These are phyloP conservation scores for Eira barbara DNA, from an alignment of 2,113 vertebrate species.

Conservation along the genomic window DNA sequence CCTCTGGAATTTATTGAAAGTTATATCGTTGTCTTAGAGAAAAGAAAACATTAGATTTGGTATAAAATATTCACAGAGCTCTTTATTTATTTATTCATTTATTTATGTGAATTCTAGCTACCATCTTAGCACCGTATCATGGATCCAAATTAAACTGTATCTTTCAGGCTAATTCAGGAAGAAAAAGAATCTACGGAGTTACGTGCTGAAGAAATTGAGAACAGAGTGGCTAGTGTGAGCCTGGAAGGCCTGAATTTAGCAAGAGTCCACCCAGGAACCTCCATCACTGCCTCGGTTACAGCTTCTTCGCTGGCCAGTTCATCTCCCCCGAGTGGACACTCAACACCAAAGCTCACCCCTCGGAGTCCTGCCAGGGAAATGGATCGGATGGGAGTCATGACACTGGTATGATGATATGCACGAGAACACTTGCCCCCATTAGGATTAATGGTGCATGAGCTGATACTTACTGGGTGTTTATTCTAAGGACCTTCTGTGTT, in stretches of 20 bases:
- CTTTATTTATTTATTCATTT: neutral
- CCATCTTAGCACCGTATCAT: neutral
- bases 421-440: neutral
- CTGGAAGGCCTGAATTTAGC: conserved; percentile 97
- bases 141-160: neutral
- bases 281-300: conserved; percentile 96
- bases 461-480: neutral
- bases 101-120: neutral
- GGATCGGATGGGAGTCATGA: conserved; percentile 99
- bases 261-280: conserved; percentile 92
- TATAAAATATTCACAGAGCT: neutral
- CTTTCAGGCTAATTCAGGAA: conserved; percentile 94
- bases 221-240: conserved; percentile 97
- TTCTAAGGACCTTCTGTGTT: neutral
- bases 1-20: neutral
- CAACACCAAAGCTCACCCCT: conserved; percentile 95
- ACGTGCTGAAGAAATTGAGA: conserved; percentile 98
- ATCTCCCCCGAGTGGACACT: conserved; percentile 98
- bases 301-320: conserved; percentile 97
- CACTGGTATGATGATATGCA: conserved; percentile 86
- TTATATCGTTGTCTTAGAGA: neutral
- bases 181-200: conserved; percentile 99
- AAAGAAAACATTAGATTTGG: neutral
- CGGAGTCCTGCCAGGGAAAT: conserved; percentile 96
- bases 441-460: neutral